Base-by-base conservation (phyloP, 2,113 vertebrate species). In the Callipepla californica region DNA sequence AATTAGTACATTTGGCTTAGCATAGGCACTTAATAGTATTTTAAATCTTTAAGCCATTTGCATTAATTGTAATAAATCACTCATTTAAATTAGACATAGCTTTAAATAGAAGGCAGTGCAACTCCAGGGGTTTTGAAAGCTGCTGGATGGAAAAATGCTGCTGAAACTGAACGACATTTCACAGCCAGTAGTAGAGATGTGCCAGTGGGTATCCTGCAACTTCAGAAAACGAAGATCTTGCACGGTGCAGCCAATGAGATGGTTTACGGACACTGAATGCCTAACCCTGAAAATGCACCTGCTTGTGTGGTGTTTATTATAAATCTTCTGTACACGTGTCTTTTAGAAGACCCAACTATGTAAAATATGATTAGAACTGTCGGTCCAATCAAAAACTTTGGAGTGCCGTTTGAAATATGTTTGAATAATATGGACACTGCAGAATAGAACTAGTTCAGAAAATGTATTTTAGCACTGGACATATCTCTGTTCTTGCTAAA, bases 1-100 rank as follows among this genome's bases (percentile, higher is more conserved):
- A 90, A 95, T 87, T 87, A 92, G 72, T 32, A 79, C 16, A 42
- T 92, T 94, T 93, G 79, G 90, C 73, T 90, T 88, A 81, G 19
- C 17, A 10, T 89, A 83, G 80, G 42, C 63, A 74, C 74, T 90
- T 85, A 88, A 66, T 76, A 91, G 75, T 62, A 32, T 87, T 94
- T 88, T 40, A 89, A 93, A 87, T 69, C 47, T 90, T 93, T 90
- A 84, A 93, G 22, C 47, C n/a, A 62, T 87, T 89, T 92, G 8
- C 59, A 67, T 89, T 85, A 78, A 76, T 76, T 80, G 59, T 72
- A 76, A 93, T 87, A 90, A 91, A 86, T 84, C 63, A 83, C 34
- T 89, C 40, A 47, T 95, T 74, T 91, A 85, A 83, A 89, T 61
- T 91, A n/a, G 72, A 65, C 62, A 36, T 45, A 28, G 8, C 92